Evolutionary conservation across 2,888 invertebrate genomes (phyloP), one percentile per base, ranked within the genome.

Genomic region (Ferrisia virgata): DNA sequence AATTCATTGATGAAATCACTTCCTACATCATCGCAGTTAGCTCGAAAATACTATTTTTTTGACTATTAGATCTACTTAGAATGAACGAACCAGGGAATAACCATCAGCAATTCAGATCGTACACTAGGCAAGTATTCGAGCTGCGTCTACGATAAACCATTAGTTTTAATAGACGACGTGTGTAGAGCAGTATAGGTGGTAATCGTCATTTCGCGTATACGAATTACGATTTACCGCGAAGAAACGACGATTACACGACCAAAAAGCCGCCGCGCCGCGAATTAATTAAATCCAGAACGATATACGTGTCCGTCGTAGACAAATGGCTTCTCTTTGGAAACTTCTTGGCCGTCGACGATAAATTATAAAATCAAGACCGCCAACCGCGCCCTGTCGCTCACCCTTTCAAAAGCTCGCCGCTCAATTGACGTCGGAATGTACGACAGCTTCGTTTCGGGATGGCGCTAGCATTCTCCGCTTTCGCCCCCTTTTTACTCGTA

Each of bases 351-450:
- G 33, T 69, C 64, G 58, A 82, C 72, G 72, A 82, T 82, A 82
- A 82, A 82, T 82, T 72, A 82, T 69, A 40, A 82, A 82, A 82
- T 64, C 82, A 82, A 82, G 72, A 72, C 53, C 82, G 69, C 39
- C n/a, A n/a, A n/a, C n/a, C 58, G 58, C 25, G 1, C 0, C 58
- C 6, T 22, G 6, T 53, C 22, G 22, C 18, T 18, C 22, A 53
- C n/a, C n/a, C n/a, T n/a, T n/a, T n/a, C n/a, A 22, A 43, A 53
- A 58, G 58, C 58, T 58, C 58, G 58, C 47, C 47, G n/a, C 43
- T 58, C 36, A 58, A 82, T 64, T 64, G 64, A 64, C 82, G 64
- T 53, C 31, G 82, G 82, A 82, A 82, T 82, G 53, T 39, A 53
- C 58, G 39, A 33, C 82, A n/a, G 36, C 22, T 1, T 11, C 15